Evolutionary conservation across 2,888 invertebrate species (phyloP).

Genomic region (Sphaeridia pumilis): DNA sequence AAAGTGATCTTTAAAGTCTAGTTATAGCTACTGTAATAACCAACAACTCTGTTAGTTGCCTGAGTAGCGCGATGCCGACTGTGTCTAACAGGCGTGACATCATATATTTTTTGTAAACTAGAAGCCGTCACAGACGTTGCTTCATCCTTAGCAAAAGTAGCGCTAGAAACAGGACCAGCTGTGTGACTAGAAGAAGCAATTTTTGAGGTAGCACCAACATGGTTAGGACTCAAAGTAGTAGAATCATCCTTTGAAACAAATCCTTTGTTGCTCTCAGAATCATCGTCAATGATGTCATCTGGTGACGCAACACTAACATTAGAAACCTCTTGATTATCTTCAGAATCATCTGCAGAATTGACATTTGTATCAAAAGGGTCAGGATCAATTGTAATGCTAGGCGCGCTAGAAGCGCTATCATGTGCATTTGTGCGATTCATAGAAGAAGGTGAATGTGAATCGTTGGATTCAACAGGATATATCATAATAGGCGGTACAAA

Average conservation of each 20-base stretch:
- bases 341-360: background rate
- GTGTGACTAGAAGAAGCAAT: background rate
- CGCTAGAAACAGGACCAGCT: background rate
- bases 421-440: background rate
- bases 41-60: too few relatives aligned
- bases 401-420: background rate
- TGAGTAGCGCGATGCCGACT: conserved; percentile 15
- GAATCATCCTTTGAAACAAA: background rate
- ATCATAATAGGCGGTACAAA: background rate
- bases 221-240: background rate
- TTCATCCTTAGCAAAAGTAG: background rate
- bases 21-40: too few relatives aligned
- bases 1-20: too few relatives aligned
- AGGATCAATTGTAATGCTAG: background rate
- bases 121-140: background rate
- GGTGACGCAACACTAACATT: background rate
- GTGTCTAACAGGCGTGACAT: conserved; percentile 14
- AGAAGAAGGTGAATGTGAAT: background rate
- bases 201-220: too few relatives aligned
- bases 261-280: too few relatives aligned
- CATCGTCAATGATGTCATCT: background rate
- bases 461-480: background rate
- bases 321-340: conserved; percentile 3
- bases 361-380: background rate
- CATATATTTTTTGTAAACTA: background rate